Evolutionary conservation across 2,113 vertebrate species (phyloP).

Genomic region (Psilopsiagon aurifrons): DNA sequence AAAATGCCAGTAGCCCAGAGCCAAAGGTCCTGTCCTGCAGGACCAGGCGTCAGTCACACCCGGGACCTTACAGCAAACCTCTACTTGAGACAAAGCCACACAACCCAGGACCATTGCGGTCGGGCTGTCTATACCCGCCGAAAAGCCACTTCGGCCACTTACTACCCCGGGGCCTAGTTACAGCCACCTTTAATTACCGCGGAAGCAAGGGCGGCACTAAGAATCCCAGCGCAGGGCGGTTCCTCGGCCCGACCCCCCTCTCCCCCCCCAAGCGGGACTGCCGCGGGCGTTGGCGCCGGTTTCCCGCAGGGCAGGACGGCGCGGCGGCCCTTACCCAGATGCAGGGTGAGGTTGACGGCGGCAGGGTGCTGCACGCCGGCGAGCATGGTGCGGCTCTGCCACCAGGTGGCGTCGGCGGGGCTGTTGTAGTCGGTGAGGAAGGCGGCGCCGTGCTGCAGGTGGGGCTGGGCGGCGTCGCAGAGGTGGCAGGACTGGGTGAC

Average conservation of each 20-base stretch:
- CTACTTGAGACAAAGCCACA: background rate
- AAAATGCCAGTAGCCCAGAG: background rate
- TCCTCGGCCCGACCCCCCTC: background rate
- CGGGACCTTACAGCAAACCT: background rate
- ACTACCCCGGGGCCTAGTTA: background rate
- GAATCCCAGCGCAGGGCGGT: background rate
- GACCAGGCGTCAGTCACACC: background rate
- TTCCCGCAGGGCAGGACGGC: background rate
- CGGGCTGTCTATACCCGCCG: background rate
- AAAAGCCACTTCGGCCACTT: background rate
- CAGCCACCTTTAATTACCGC: background rate
- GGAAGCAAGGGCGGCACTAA: background rate
- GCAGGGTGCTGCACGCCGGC: constrained; percentile 94
- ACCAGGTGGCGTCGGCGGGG: constrained; percentile 96
- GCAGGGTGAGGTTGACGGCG: constrained; percentile 95
- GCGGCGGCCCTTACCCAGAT: constrained; percentile 78
- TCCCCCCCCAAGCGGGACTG: background rate
- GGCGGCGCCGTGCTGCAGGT: constrained; percentile 87
- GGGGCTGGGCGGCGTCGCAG: constrained; percentile 87
- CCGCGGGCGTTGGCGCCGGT: background rate
- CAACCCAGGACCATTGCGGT: background rate
- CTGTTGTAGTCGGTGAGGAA: constrained; percentile 99
- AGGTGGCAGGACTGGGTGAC: constrained; percentile 99
- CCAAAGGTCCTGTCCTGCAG: background rate
- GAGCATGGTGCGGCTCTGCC: constrained; percentile 99